These are phyloP conservation scores for Diphyllodes magnificus DNA, from an alignment of 2,113 vertebrate genomes.

Conservation along the genomic window DNA sequence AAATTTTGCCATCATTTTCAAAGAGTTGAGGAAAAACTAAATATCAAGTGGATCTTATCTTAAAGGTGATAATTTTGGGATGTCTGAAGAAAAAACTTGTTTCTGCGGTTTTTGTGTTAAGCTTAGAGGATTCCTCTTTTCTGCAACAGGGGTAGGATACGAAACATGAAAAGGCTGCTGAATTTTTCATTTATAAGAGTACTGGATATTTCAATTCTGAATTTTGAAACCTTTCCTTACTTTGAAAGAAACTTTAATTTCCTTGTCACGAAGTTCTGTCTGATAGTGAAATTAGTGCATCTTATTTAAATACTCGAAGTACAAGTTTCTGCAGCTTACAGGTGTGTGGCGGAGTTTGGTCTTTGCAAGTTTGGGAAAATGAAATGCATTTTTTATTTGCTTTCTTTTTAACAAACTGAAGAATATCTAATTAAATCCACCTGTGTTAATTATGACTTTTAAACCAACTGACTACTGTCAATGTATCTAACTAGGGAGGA, in stretches of 20 bases:
- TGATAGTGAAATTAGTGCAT: background rate
- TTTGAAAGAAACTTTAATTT: background rate
- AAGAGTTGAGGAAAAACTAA: background rate
- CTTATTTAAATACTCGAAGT: background rate
- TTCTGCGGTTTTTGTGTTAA: background rate
- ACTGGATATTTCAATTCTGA: background rate
- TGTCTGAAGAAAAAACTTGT: background rate
- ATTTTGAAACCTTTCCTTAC: background rate
- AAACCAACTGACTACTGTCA: background rate
- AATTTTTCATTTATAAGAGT: background rate
- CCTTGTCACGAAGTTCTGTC: rapidly evolving
- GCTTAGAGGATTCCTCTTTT: background rate
- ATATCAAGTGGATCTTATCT: background rate
- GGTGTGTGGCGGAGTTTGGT: background rate
- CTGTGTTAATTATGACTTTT: background rate
- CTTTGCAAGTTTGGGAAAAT: background rate
- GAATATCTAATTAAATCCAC: background rate
- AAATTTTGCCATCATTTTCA: background rate
- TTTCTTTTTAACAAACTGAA: background rate
- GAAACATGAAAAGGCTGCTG: background rate
- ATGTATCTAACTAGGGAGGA: background rate
- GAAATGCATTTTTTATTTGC: background rate
- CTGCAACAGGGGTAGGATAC: rapidly evolving
- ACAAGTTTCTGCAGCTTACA: background rate
- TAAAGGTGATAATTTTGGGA: background rate